A percentile compares a stretch with the other conserved stretches of the same genome.
These are phyloP conservation scores for Ptychadena robeensis DNA, from an alignment of 2,797 vertebrate genomes.

Conservation along the genomic window DNA sequence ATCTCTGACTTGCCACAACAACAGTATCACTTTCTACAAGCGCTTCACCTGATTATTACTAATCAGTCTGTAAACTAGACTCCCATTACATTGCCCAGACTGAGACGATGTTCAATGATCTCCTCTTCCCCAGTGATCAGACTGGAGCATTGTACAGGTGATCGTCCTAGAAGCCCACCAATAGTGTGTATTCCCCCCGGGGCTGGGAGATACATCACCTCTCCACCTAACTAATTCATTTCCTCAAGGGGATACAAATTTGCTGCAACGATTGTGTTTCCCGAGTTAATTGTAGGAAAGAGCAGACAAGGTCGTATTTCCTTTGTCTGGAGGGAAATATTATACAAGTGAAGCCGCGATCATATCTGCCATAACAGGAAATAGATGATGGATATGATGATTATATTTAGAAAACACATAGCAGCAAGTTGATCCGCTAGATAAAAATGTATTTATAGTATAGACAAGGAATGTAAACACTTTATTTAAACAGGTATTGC, in stretches of 20 bases:
- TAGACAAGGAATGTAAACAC: neutral
- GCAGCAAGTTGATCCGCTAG: neutral
- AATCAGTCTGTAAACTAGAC: no score
- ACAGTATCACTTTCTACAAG: no score
- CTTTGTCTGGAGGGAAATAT: slow-evolving; percentile 11
- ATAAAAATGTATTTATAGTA: slow-evolving; percentile 4
- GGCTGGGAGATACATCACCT: neutral
- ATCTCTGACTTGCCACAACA: no score
- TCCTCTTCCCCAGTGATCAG: no score
- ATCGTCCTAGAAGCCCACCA: no score
- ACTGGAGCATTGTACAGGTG: no score
- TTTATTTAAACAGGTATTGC: no score
- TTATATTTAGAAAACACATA: slow-evolving; percentile 11
- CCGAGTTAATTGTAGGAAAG: neutral
- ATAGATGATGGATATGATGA: slow-evolving; percentile 2
- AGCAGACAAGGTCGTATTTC: neutral
- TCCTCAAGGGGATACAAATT: neutral
- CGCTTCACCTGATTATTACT: no score
- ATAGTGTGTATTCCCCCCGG: neutral
- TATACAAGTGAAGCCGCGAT: neutral
- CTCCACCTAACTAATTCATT: neutral
- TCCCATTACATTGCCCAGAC: no score
- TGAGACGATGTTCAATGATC: no score
- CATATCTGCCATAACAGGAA: slow-evolving; percentile 3
- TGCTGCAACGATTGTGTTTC: neutral